phyloP scores from a whole-genome alignment of 2,888 invertebrate species.

The Acheta domesticus region DNA sequence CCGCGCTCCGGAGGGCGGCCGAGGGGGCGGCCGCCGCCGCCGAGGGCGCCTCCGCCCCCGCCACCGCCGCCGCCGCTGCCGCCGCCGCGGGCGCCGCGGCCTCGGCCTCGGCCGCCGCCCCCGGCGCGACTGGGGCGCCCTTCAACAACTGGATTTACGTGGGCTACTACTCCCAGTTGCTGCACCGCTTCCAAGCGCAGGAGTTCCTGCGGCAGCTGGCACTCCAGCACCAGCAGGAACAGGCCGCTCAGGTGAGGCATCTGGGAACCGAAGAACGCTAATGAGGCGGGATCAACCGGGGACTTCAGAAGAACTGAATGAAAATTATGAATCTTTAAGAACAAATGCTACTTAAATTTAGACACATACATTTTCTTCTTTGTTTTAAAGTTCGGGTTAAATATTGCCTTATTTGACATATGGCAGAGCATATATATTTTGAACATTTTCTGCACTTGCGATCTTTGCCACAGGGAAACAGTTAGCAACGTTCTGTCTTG shows the following conservation, averaged over 20 bases:
- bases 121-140: neutral
- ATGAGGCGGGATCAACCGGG: too few relatives aligned
- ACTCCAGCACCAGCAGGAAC: slow-evolving; percentile 39
- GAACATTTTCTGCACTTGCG: too few relatives aligned
- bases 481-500: too few relatives aligned
- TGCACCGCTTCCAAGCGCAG: slow-evolving; percentile 43
- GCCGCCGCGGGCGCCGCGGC: neutral
- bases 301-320: too few relatives aligned
- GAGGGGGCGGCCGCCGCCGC: neutral
- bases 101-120: neutral
- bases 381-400: too few relatives aligned
- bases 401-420: too few relatives aligned
- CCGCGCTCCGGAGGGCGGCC: neutral
- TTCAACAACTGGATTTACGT: slow-evolving; percentile 41
- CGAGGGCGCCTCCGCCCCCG: neutral
- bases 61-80: neutral
- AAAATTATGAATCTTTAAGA: too few relatives aligned
- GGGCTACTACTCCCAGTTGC: slow-evolving; percentile 42
- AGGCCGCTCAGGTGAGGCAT: neutral
- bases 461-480: too few relatives aligned
- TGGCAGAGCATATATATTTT: too few relatives aligned
- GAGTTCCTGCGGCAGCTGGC: slow-evolving; percentile 42
- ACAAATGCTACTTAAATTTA: too few relatives aligned
- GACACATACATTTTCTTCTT: too few relatives aligned
- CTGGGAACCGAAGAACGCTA: too few relatives aligned